Percentiles rank a stretch among this genome's conserved stretches.
phyloP scores from a whole-genome alignment of 2,113 vertebrate species.

The Empidonax alnorum region DNA sequence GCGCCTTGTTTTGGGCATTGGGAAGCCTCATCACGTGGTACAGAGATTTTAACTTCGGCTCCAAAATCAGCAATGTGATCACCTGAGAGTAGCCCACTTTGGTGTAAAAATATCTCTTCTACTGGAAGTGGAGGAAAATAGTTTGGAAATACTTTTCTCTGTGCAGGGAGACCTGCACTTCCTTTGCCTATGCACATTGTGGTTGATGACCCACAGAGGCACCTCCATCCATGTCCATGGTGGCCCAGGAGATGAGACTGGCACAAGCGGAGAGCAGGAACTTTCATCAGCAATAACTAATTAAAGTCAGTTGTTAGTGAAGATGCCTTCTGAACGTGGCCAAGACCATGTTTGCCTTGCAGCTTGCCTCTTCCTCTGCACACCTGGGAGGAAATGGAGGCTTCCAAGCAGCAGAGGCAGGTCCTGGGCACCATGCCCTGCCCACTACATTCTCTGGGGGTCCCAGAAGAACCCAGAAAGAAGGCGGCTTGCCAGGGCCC shows the following conservation, averaged over 20 bases:
- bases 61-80: neutral
- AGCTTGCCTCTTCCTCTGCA: neutral
- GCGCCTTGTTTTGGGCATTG: neutral
- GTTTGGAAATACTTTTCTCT: neutral
- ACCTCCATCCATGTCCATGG: fast-evolving
- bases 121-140: neutral
- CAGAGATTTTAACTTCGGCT: neutral
- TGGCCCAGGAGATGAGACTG: neutral
- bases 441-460: neutral
- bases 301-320: neutral
- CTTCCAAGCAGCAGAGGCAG: neutral
- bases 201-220: neutral
- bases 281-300: neutral
- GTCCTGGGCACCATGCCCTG: neutral
- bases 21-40: neutral
- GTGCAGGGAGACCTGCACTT: neutral
- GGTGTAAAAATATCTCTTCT: neutral
- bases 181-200: neutral
- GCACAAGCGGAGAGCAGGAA: neutral
- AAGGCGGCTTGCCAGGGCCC: neutral
- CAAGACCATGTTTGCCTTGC: neutral
- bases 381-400: neutral
- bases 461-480: neutral
- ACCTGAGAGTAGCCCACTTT: neutral
- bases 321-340: neutral